phyloP scores from a whole-genome alignment of 1,140 invertebrate genomes.

The Drosophila orena region DNA sequence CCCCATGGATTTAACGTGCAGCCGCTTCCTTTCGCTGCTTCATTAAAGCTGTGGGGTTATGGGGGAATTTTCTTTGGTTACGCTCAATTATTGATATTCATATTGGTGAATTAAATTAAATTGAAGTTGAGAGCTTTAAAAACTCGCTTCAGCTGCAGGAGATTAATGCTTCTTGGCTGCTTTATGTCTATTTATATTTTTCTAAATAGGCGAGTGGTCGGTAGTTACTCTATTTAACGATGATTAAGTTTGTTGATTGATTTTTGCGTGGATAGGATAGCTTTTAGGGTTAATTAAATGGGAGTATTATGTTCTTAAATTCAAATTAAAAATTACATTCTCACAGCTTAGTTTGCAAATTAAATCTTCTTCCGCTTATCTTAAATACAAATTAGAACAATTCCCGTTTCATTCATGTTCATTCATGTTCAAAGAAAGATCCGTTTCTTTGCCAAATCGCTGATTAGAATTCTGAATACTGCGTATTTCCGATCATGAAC shows the following conservation, averaged over 20 bases:
- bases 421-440: not conserved
- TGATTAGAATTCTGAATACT: constrained; percentile 18
- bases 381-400: constrained; percentile 9
- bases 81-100: constrained; percentile 51
- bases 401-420: constrained; percentile 11
- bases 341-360: not conserved
- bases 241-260: constrained; percentile 18
- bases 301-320: no score
- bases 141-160: constrained; percentile 1
- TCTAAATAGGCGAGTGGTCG: not conserved
- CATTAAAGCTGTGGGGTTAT: constrained; percentile 15
- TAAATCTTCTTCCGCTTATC: constrained; percentile 13
- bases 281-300: not conserved
- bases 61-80: constrained; percentile 17
- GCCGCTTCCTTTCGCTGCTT: constrained; percentile 27
- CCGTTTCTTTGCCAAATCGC: constrained; percentile 22
- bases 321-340: no score
- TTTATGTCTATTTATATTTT: not conserved
- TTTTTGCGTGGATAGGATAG: not conserved
- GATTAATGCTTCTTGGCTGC: constrained; percentile 2
- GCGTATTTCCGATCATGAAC: constrained; percentile 32
- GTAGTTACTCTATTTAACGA: not conserved
- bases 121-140: constrained; percentile 16
- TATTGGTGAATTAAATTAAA: constrained; percentile 49
- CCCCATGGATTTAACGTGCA: constrained; percentile 5